These are phyloP conservation scores for Chesias legatella DNA, from an alignment of 2,888 invertebrate genomes.

Conservation along the genomic window DNA sequence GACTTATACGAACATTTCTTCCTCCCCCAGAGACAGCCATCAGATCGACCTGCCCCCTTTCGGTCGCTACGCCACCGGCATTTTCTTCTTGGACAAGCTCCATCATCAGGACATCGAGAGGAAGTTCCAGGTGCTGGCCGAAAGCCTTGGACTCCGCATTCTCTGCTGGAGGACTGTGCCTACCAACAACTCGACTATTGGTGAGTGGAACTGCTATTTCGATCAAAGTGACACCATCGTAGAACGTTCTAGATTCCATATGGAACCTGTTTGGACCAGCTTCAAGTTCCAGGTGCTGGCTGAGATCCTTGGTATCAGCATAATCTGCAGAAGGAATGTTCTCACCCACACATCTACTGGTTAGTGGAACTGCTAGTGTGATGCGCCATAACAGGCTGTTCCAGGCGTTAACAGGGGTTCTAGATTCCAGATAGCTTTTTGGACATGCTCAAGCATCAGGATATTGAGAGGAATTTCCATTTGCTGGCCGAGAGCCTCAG, in stretches of 20 bases:
- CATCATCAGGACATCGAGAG: conserved; percentile 90
- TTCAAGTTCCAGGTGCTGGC: no score
- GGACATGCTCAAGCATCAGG: conserved; percentile 89
- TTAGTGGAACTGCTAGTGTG: no score
- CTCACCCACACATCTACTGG: no score
- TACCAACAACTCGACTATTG: conserved; percentile 91
- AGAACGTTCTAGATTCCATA: no score
- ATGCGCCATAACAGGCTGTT: no score
- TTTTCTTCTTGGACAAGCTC: conserved; percentile 94
- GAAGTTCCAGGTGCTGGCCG: conserved; percentile 90
- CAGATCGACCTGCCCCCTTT: conserved; percentile 91
- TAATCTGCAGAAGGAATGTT: no score
- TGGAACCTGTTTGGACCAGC: no score
- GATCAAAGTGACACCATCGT: no score
- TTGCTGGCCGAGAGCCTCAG: conserved; percentile 89
- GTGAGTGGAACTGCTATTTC: no score
- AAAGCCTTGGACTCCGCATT: conserved; percentile 89
- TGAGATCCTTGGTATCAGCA: no score
- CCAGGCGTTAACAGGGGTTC: no score
- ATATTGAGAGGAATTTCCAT: conserved; percentile 90
- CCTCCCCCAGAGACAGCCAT: conserved; percentile 85
- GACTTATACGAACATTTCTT: neutral
- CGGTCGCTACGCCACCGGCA: conserved; percentile 97
- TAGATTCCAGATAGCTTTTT: no score
- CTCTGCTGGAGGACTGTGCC: conserved; percentile 97